A percentile compares a stretch with the other conserved stretches of the same genome.
phyloP scores from a whole-genome alignment of 2,888 invertebrate genomes.

The Melipona bicolor region DNA sequence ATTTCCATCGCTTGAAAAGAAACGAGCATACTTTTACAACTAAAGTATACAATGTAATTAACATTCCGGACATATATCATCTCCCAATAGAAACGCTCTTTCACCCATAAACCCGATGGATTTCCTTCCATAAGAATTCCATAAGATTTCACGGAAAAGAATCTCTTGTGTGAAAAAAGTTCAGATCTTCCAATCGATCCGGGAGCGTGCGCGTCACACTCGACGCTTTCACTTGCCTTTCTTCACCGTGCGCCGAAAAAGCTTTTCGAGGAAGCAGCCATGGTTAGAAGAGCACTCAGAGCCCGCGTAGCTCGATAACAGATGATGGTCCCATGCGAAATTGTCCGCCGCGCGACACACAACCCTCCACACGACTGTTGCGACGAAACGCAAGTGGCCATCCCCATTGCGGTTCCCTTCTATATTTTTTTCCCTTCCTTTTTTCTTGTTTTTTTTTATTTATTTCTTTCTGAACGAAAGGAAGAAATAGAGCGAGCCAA shows the following conservation, averaged over 20 bases:
- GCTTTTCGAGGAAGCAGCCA: conserved; percentile 35
- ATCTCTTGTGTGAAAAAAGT: not conserved
- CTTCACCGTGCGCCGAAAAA: conserved; percentile 29
- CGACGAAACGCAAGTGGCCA: conserved; percentile 60
- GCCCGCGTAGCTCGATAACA: conserved; percentile 46
- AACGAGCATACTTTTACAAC: no score
- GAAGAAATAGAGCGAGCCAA: conserved; percentile 29
- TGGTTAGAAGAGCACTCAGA: conserved; percentile 55
- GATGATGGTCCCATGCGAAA: conserved; percentile 57
- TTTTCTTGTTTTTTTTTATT: no score
- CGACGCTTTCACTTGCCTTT: not conserved
- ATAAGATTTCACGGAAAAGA: not conserved
- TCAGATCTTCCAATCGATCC: conserved; percentile 23
- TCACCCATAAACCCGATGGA: not conserved
- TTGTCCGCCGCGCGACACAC: conserved; percentile 51
- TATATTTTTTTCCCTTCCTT: conserved; percentile 52
- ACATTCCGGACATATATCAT: no score
- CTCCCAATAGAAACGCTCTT: not conserved
- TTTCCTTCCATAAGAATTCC: not conserved
- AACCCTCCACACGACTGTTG: conserved; percentile 17
- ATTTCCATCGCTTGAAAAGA: no score
- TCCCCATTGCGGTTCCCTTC: conserved; percentile 45
- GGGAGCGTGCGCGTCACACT: not conserved
- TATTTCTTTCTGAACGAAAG: conserved; percentile 34
- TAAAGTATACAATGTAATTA: no score